Evolutionary conservation across 2,797 vertebrate genomes (phyloP).

Genomic region (Anabas testudineus): DNA sequence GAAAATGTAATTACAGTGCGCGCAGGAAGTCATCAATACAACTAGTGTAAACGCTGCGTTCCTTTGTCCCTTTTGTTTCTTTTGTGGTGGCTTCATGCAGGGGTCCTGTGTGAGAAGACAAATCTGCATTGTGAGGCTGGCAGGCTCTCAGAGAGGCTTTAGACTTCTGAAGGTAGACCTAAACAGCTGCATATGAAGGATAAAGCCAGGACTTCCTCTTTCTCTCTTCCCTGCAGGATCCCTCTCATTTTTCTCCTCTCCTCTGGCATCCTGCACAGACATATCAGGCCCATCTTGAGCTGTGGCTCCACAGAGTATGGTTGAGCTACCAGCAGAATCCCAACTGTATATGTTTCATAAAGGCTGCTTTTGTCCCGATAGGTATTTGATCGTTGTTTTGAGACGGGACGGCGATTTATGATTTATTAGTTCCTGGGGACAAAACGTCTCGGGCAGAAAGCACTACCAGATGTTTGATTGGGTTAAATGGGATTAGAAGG

Average conservation of each 20-base stretch:
- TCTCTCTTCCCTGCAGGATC: conserved; percentile 50
- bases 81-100: conserved; percentile 51
- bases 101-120: conserved; percentile 49
- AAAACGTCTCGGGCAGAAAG: conserved; percentile 48
- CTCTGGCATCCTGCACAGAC: conserved; percentile 43
- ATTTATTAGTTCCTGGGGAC: conserved; percentile 67
- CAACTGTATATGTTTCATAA: conserved; percentile 57
- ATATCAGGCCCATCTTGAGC: conserved; percentile 58
- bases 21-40: conserved; percentile 63
- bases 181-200: conserved; percentile 73
- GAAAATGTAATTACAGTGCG: conserved; percentile 28
- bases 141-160: conserved; percentile 65
- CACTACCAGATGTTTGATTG: conserved; percentile 82
- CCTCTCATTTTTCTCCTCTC: conserved; percentile 42
- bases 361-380: conserved; percentile 67
- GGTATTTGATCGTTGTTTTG: conserved; percentile 72
- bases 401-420: conserved; percentile 72
- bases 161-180: conserved; percentile 70
- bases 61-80: conserved; percentile 62
- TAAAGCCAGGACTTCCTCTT: conserved; percentile 78
- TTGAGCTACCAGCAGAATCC: conserved; percentile 65
- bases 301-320: conserved; percentile 40
- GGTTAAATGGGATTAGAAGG: conserved; percentile 68
- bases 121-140: conserved; percentile 58
- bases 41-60: conserved; percentile 55